Conservation (phyloP, 2,888 invertebrate genomes). For the Syrphus vitripennis region DNA sequence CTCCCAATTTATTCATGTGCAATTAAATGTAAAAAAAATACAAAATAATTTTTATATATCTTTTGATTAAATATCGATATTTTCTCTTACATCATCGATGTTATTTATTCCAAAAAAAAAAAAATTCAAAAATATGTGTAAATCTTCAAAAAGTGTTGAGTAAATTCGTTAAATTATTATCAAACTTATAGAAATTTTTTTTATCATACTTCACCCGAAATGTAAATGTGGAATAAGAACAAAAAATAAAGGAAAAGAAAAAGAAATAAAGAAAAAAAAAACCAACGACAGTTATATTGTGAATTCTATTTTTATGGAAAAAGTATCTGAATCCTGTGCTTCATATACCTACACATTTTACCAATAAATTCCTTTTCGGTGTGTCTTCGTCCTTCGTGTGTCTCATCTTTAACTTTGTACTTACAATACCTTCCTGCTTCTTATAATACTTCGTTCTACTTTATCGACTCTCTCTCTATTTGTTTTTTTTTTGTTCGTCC, state of each 20-base stretch:
- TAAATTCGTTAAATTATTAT: background rate
- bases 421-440: constrained; percentile 16
- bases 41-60: constrained; percentile 3
- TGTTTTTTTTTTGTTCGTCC: background rate
- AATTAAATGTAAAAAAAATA: background rate
- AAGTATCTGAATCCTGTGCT: constrained; percentile 47
- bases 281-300: background rate
- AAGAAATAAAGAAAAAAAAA: background rate
- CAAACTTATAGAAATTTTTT: background rate
- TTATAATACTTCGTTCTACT: constrained; percentile 17
- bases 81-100: constrained; percentile 63
- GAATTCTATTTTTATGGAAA: constrained; percentile 35
- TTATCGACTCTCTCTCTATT: background rate
- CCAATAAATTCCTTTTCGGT: constrained; percentile 39
- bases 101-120: background rate
- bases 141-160: constrained; percentile 25
- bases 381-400: constrained; percentile 28
- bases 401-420: constrained; percentile 40
- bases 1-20: background rate
- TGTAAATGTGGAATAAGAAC: constrained; percentile 9
- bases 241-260: background rate
- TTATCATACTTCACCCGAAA: constrained; percentile 14
- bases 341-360: constrained; percentile 61
- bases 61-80: constrained; percentile 30
- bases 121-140: background rate